Base-by-base conservation (phyloP, 1,140 invertebrate species). In the Drosophila grimshawi region DNA sequence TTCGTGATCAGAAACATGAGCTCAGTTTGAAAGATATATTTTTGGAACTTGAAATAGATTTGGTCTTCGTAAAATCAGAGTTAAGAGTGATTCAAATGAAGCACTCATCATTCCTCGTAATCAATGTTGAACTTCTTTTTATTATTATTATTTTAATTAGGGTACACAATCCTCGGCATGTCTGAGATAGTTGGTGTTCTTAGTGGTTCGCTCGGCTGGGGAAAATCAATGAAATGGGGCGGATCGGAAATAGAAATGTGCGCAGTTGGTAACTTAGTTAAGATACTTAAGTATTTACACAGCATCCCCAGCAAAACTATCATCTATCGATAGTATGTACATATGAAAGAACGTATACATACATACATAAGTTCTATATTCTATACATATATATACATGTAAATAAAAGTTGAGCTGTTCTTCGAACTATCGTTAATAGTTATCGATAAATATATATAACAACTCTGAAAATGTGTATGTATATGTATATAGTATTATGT, bases 181-280 rank as follows among this genome's bases (percentile, higher is more conserved):
- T 19, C 19, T 19, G 19, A 19, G 19, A 19, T 43, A 4, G 10
- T n/a, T 1, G 37, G 0, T 10, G 2, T 7, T 39, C 7, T 8
- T 39, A 4, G 5, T 4, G 4, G 33, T 43, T 46, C 43, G 35
- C 27, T 32, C 41, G 70, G 35, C 43, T 70, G 80, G 52, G 43
- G 80, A 19, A 76, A 83, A 83, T 83, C 80, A 65, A 83, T 85
- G 72, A 72, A 72, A 60, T 57, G 69, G 81, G 76, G 66, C 63
- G 80, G 80, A 83, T 83, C 80, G 67, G 72, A 67, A 80, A 51
- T 76, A 59, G 43, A 68, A 82, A 85, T 76, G 71, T 85, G 81
- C 76, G 80, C 80, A 83, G 81, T 82, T 82, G 80, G 62, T 78
- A 72, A 48, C 55, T 39, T 32, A 51, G 52, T 67, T 61, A 67